Percentiles rank a stretch among this genome's conserved stretches.
Evolutionary conservation across 2,888 invertebrate species (phyloP).

Genomic region (Agriotes lineatus): DNA sequence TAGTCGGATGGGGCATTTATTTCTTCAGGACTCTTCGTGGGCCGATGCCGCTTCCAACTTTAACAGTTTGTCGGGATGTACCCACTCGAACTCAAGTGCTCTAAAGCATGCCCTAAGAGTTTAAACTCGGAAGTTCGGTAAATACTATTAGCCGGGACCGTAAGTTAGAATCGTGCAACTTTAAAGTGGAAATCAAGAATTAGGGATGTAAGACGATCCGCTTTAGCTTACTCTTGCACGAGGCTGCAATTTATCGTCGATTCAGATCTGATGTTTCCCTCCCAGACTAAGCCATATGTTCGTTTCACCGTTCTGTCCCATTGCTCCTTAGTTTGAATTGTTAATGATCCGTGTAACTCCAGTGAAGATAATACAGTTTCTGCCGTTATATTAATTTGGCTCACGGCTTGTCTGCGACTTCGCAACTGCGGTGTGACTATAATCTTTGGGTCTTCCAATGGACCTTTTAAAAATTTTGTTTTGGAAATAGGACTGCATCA

Average conservation of each 20-base stretch:
- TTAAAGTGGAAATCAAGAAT: conserved; percentile 42
- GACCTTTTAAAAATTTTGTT: too few species aligned
- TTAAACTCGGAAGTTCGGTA: conserved; percentile 38
- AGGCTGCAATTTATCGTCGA: conserved; percentile 40
- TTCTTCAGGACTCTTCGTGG: conserved; percentile 22
- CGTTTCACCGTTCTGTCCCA: conserved; percentile 32
- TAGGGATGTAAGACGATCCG: conserved; percentile 37
- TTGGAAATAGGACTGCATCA: too few species aligned
- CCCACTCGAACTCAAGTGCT: conserved; percentile 24
- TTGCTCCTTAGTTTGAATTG: conserved; percentile 38
- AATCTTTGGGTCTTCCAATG: too few species aligned
- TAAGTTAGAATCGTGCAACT: conserved; percentile 42
- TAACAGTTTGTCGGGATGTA: conserved; percentile 4
- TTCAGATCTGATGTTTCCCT: conserved; percentile 37
- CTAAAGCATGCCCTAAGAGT: conserved; percentile 37
- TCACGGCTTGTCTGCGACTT: conserved; percentile 7
- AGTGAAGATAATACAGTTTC: conserved; percentile 35
- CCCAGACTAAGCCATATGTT: conserved; percentile 35
- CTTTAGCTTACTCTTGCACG: conserved; percentile 32
- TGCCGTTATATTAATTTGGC: conserved; percentile 15
- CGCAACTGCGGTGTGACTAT: too few species aligned
- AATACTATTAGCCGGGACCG: conserved; percentile 37
- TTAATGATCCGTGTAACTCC: conserved; percentile 37
- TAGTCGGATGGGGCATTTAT: conserved; percentile 22
- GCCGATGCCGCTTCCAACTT: conserved; percentile 22